Percentiles rank a stretch among this genome's conserved stretches.
These are phyloP conservation scores for Troides oblongomaculatus DNA, from an alignment of 2,888 invertebrate species.

Conservation along the genomic window DNA sequence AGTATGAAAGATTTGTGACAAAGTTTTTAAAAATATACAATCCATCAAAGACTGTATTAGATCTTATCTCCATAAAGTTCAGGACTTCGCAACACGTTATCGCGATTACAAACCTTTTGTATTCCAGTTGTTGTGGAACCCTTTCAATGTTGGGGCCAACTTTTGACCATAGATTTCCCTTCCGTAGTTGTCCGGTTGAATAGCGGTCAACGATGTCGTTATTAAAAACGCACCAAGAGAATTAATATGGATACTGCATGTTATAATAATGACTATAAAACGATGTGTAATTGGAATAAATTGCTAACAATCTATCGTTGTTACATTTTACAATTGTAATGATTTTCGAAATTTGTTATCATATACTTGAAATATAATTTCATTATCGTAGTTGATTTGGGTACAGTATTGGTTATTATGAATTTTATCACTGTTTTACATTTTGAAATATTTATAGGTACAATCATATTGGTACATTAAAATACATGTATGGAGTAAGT, in stretches of 20 bases:
- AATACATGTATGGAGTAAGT: slow-evolving; percentile 73
- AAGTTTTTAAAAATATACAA: slow-evolving; percentile 66
- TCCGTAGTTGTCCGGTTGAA: slow-evolving; percentile 39
- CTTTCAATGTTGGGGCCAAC: slow-evolving; percentile 74
- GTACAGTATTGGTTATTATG: slow-evolving; percentile 76
- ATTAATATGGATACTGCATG: slow-evolving; percentile 70
- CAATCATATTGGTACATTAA: slow-evolving; percentile 79
- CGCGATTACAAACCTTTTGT: slow-evolving; percentile 63
- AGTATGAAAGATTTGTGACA: slow-evolving; percentile 46
- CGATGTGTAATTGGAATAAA: slow-evolving; percentile 46
- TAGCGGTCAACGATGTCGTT: slow-evolving; percentile 25
- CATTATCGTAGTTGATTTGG: slow-evolving; percentile 63
- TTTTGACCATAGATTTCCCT: slow-evolving; percentile 57
- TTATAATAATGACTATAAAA: slow-evolving; percentile 52
- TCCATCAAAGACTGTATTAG: slow-evolving; percentile 71
- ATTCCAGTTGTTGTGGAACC: slow-evolving; percentile 70
- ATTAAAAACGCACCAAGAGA: slow-evolving; percentile 47
- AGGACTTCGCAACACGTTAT: slow-evolving; percentile 49
- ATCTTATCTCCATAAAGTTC: slow-evolving; percentile 54
- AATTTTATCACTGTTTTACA: slow-evolving; percentile 82
- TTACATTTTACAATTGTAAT: slow-evolving; percentile 46
- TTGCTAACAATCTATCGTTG: slow-evolving; percentile 41
- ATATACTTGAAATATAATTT: slow-evolving; percentile 64
- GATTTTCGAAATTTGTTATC: slow-evolving; percentile 49
- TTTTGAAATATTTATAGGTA: slow-evolving; percentile 80